Evolutionary conservation across 2,888 invertebrate species (phyloP), one percentile per base, ranked within the genome.

Genomic region (Acanthococcus lagerstroemiae): DNA sequence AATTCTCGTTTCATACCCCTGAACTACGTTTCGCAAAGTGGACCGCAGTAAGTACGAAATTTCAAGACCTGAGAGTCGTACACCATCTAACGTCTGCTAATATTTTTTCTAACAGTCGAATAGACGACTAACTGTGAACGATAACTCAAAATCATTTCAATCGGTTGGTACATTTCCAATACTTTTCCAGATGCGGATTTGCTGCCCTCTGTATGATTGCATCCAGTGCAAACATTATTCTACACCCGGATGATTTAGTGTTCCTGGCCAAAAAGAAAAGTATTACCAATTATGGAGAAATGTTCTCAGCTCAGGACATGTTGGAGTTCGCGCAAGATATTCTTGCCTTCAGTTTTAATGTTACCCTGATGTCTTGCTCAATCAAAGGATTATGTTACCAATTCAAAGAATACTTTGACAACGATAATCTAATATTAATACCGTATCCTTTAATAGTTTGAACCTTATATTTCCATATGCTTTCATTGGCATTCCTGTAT

Each of bases 271-370:
- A 81, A 74, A 74, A 77, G 22, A 77, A 80, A 70, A 82, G 84
- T 2, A 89, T 82, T 72, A 89, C 89, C 3, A 83, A 84, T 71
- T 86, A 90, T 72, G 95, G 95, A 7, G 95, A 95, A 81, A 89
- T 95, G 81, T 89, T 91, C 73, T 87, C 88, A 76, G 87, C 85
- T 26, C 80, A 81, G 69, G 80, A 85, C 73, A 84, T 92, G 83
- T 19, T 78, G 6, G 77, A 81, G 69, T 75, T 89, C 67, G 81
- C 84, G 1, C 77, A 80, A 55, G 79, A 81, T 72, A 79, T 82
- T 69, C 74, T 84, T 66, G 78, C 75, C 61, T 76, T 80, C 70
- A 77, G 79, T 22, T 74, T 74, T 55, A 76, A 79, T 70, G 76
- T 80, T 45, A 77, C 65, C 44, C 48, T 80, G 71, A 73, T 81